phyloP scores from a whole-genome alignment of 2,888 invertebrate species.

The Andrena fulva region DNA sequence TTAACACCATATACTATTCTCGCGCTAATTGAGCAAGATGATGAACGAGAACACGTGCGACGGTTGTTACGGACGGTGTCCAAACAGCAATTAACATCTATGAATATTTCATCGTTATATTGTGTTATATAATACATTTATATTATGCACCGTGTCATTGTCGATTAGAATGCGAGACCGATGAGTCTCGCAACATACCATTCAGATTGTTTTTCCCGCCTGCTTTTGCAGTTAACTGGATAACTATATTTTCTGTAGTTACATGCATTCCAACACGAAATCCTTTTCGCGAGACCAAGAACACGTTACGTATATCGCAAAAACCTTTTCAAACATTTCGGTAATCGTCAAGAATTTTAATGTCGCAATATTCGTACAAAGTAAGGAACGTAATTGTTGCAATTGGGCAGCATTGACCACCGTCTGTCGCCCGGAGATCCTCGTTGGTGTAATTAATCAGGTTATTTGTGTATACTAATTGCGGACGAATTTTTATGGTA shows the following conservation, averaged over 20 bases:
- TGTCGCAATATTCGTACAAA: not conserved
- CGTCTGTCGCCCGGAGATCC: not conserved
- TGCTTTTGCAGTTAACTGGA: slow-evolving; percentile 37
- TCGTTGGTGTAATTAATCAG: not conserved
- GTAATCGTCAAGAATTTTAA: not conserved
- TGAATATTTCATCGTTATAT: slow-evolving; percentile 21
- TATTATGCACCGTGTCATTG: slow-evolving; percentile 8
- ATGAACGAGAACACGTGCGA: not conserved
- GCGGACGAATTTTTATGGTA: not conserved
- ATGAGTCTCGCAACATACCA: not conserved
- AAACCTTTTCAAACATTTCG: not conserved
- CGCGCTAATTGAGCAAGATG: slow-evolving; percentile 12
- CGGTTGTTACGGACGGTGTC: not conserved
- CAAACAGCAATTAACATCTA: slow-evolving; percentile 15
- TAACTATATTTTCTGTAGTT: slow-evolving; percentile 6
- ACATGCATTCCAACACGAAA: slow-evolving; percentile 27
- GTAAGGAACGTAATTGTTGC: not conserved
- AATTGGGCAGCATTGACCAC: not conserved
- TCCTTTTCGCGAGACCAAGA: slow-evolving; percentile 24
- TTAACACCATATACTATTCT: slow-evolving; percentile 20
- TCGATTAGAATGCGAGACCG: slow-evolving; percentile 19
- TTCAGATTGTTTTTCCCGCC: slow-evolving; percentile 34
- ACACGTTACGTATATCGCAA: not conserved
- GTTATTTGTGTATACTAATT: slow-evolving; percentile 10
- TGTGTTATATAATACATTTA: slow-evolving; percentile 38